Conservation (phyloP, 2,113 vertebrate species). For the Oncorhynchus masou region DNA sequence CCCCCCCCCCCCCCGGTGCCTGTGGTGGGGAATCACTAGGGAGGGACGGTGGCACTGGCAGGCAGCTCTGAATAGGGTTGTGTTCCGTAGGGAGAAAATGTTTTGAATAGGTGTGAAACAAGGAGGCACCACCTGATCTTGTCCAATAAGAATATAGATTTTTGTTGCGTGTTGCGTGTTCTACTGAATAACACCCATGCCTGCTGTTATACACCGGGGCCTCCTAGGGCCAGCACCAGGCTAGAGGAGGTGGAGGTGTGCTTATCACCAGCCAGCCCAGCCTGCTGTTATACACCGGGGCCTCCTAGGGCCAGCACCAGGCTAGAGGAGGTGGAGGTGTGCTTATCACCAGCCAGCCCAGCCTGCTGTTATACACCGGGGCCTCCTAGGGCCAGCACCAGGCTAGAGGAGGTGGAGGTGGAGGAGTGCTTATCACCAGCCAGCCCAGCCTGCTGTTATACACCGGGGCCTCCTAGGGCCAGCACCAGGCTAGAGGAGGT, state of each 20-base stretch:
- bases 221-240: not conserved
- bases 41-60: not conserved
- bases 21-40: not conserved
- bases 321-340: not conserved
- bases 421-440: not conserved
- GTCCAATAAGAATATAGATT: too few species aligned
- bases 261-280: not conserved
- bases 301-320: not conserved
- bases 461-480: not conserved
- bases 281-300: not conserved
- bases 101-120: too few species aligned
- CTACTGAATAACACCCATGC: not conserved
- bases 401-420: not conserved
- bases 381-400: not conserved
- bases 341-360: not conserved
- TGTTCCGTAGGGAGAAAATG: too few species aligned
- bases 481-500: too few species aligned
- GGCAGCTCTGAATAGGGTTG: too few species aligned
- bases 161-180: not conserved
- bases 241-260: not conserved
- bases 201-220: too few species aligned
- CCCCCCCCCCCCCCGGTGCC: not conserved
- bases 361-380: not conserved
- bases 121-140: too few species aligned
- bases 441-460: slow-evolving; percentile 1